These are phyloP conservation scores for human (Homo sapiens) DNA, from an alignment of 2,113 vertebrate genomes.

Conservation along the genomic window GRCh38 chr15:85118001-85118500, in stretches of 20 bases:
- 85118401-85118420: background rate
- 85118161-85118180: background rate
- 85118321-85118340: background rate
- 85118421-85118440: background rate
- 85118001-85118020: background rate
- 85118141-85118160: background rate
- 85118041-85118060: too few species aligned
- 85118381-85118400: background rate
- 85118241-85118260: background rate
- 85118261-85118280: background rate
- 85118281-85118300: background rate
- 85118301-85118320: background rate
- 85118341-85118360: background rate
- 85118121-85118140: background rate
- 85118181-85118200: background rate
- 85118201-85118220: background rate
- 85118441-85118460: background rate
- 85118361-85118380: background rate
- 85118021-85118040: background rate
- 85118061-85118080: background rate
- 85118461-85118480: background rate
- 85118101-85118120: background rate
- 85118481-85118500: too few species aligned
- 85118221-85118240: background rate
- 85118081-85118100: background rate